phyloP scores from a whole-genome alignment of 2,797 vertebrate species.

The Xenops minutus region DNA sequence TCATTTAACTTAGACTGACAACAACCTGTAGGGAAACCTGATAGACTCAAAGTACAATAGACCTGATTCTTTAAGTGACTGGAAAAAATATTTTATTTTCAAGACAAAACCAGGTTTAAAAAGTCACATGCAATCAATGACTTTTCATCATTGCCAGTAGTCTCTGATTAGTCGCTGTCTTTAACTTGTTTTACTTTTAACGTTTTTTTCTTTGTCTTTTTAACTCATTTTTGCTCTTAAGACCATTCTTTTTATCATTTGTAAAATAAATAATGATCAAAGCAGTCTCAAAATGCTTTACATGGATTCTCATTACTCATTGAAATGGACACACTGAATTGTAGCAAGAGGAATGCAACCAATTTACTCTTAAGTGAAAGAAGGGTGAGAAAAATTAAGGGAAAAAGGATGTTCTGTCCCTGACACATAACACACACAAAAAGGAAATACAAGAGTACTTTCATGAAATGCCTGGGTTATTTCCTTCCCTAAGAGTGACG shows the following conservation, averaged over 20 bases:
- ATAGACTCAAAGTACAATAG: not conserved
- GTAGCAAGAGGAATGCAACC: not conserved
- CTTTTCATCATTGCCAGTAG: not conserved
- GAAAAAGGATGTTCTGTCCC: not conserved
- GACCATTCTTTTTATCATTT: not conserved
- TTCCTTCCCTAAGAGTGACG: not conserved
- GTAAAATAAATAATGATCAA: not conserved
- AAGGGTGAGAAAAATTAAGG: not conserved
- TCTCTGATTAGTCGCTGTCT: not conserved
- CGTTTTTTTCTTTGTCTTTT: not conserved
- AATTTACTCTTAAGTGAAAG: not conserved
- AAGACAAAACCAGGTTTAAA: not conserved
- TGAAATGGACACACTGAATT: not conserved
- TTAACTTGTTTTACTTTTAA: too few relatives aligned
- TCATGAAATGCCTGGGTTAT: not conserved
- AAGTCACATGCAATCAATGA: not conserved
- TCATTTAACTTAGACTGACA: not conserved
- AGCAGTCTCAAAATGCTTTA: not conserved
- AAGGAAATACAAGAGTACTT: not conserved
- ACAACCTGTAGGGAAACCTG: not conserved
- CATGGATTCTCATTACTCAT: not conserved
- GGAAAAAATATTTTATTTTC: not conserved
- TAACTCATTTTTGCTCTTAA: not conserved
- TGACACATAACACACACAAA: not conserved
- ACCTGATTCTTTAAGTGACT: not conserved